These are phyloP conservation scores for Caranx melampygus DNA, from an alignment of 2,113 vertebrate species.

Conservation along the genomic window DNA sequence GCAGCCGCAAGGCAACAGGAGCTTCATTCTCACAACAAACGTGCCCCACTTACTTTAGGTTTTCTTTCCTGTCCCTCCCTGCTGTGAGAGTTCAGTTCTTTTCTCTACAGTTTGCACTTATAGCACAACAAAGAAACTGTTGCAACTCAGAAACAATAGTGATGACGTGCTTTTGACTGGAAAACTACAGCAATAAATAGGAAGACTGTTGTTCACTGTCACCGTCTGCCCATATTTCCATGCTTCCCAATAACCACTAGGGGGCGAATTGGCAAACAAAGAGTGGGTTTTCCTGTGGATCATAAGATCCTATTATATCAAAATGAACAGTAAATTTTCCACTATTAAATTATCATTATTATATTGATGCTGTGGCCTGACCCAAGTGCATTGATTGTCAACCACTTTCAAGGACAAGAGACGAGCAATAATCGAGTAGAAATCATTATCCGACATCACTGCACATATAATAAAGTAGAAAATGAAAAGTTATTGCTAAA, in stretches of 20 bases:
- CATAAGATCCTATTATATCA: neutral
- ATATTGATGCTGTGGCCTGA: neutral
- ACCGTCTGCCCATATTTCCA: neutral
- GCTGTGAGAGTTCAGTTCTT: neutral
- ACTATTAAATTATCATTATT: neutral
- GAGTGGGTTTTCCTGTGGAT: neutral
- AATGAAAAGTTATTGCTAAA: neutral
- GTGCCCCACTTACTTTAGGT: too few relatives aligned
- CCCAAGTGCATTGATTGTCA: neutral
- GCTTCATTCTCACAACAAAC: too few relatives aligned
- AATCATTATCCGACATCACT: neutral
- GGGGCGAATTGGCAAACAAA: neutral
- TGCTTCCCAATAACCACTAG: conserved; percentile 8
- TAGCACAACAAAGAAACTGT: neutral
- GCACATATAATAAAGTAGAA: neutral
- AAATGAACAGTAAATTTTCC: too few relatives aligned
- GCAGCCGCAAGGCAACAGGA: neutral
- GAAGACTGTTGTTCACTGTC: neutral
- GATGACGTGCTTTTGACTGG: neutral
- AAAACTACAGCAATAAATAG: neutral
- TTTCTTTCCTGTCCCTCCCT: too few relatives aligned
- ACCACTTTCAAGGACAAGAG: neutral
- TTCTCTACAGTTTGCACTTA: neutral
- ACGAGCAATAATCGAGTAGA: neutral
- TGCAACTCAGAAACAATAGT: neutral